Evolutionary conservation across 2,113 vertebrate genomes (phyloP), one percentile per base, ranked within the genome.

Genomic region (Egretta garzetta): DNA sequence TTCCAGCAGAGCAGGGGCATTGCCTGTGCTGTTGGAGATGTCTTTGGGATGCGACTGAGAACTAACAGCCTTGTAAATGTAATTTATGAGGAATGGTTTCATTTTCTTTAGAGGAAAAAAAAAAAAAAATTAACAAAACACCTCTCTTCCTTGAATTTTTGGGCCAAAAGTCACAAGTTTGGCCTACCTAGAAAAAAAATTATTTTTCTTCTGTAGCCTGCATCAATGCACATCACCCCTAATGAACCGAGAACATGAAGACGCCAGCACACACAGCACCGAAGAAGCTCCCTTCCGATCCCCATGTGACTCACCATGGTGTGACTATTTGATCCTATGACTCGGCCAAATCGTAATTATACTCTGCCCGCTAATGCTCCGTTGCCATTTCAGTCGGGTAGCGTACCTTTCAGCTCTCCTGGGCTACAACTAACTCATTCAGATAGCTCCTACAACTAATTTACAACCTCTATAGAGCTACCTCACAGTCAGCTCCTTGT

Each of bases 401-500:
- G 19, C 14, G 17, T 15, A n/a, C 45, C 52, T 75, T 63, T 50
- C 94, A 66, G 62, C 62, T 70, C 66, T 73, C 63, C 53, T 9
- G 45, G 73, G 74, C 77, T 87, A 73, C 66, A 86, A 5, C 33
- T 81, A 49, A 72, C 41, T 68, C 67, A 4, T 70, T 88, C 58
- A 82, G 30, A 49, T 35, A 77, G 24, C 53, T 35, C 55, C 22
- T 66, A 71, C 16, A 5, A 45, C 66, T 85, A 66, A 88, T 86
- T 96, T 88, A 67, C 80, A 76, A 60, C 74, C 64, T 91, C 76
- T 84, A 15, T 8, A 79, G 76, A 94, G 84, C 73, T 95, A 87
- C 70, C 60, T 93, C 72, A 43, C 67, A 23, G 82, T 70, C 68
- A 79, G 33, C 66, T 94, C 58, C 68, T 87, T 77, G 70, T 82